Percentiles rank a stretch among this genome's conserved stretches.
Evolutionary conservation across 30 jellyfish, hydroid and myxozoan genomes (phyloP).

Genomic region (Aurelia sp.): DNA sequence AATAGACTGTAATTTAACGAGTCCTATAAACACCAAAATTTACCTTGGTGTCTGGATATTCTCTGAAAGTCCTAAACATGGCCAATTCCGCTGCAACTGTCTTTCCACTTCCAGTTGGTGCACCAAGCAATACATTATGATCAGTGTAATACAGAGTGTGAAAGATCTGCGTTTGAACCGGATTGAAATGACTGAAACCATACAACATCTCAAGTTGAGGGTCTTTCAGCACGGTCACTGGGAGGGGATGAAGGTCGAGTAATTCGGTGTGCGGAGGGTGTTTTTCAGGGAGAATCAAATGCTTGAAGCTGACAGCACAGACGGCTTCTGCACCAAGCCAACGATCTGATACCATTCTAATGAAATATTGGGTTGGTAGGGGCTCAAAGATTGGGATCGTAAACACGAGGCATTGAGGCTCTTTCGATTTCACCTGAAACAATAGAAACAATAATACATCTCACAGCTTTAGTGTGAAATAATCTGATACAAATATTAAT

Average conservation of each 20-base stretch:
- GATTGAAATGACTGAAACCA: constrained; percentile 94
- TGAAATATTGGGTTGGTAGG: constrained; percentile 95
- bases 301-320: constrained; percentile 95
- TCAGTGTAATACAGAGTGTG: constrained; percentile 97
- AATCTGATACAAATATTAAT: too few species aligned
- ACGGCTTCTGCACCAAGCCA: constrained; percentile 99
- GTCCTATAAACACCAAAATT: not conserved
- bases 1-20: too few species aligned
- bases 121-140: constrained; percentile 97
- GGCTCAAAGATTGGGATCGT: constrained; percentile 99
- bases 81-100: constrained; percentile 99
- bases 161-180: constrained; percentile 98
- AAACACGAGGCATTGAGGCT: constrained; percentile 87
- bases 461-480: too few species aligned
- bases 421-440: constrained; percentile 89
- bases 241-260: constrained; percentile 96
- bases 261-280: constrained; percentile 98
- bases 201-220: constrained; percentile 80
- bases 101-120: constrained; percentile 99
- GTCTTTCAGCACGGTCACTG: constrained; percentile 83
- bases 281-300: constrained; percentile 93
- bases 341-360: constrained; percentile 95
- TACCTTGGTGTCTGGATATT: constrained; percentile 91
- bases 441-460: not conserved
- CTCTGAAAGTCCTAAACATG: constrained; percentile 90